Base-by-base conservation (phyloP, 2,888 invertebrate genomes). In the Dugesia japonica region DNA sequence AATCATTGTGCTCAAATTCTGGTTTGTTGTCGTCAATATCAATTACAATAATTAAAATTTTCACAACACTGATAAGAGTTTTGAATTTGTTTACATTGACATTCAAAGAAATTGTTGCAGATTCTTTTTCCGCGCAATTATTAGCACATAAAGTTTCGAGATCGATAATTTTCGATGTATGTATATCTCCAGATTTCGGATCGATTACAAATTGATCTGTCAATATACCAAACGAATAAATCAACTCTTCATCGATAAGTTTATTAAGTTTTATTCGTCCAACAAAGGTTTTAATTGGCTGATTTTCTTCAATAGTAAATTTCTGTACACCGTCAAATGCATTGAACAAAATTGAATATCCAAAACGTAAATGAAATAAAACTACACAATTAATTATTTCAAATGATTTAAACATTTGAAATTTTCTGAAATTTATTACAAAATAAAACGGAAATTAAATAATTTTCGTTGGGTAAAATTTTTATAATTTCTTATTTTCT, bases 11-110 rank as follows among this genome's bases (percentile, higher is more conserved):
- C 17, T 23, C 56, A 23, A 56, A 56, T 56, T 56, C 56, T 56
- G 56, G 56, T 56, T 56, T 56, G n/a, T 56, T 56, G 56, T 56
- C 56, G n/a, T 56, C 56, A n/a, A 56, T 23, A 56, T 56, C 56
- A n/a, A 56, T 4, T 13, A 56, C 17, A 20, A 23, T 20, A 13
- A 56, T 23, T 9, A 56, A 1, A 56, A 56, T 56, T 56, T 56
- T 56, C 9, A 56, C n/a, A 4, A 56, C 23, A 7, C 9, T 13
- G 7, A 56, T 23, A 13, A 56, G n/a, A 20, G 23, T 56, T 56
- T 56, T 56, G 4, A 9, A 7, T 56, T n/a, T 56, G 7, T 23
- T 56, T 4, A 56, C 23, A 23, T 56, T 56, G n/a, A 56, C 56
- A n/a, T 20, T 20, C n/a, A 56, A n/a, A 20, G n/a, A n/a, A 56